Evolutionary conservation across 2,113 vertebrate genomes (phyloP), one percentile per base, ranked within the genome.

Genomic region (Haemorhous mexicanus): DNA sequence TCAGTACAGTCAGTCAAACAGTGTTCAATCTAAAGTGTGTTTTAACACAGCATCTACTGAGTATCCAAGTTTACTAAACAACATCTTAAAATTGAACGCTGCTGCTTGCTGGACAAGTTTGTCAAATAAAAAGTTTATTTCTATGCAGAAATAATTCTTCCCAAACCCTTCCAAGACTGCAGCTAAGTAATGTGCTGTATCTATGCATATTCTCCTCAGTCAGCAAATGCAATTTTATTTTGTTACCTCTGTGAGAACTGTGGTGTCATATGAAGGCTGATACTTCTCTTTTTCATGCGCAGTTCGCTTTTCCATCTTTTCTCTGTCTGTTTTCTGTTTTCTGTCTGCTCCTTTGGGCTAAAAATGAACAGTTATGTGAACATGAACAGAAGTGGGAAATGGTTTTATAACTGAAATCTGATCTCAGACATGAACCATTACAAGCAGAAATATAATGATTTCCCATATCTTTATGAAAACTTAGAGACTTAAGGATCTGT

Each of bases 261-360:
- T 98, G 90, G 98, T 98, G 59, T 98, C 98, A 64, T 98, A 98
- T 12, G 98, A 98, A 20, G 98, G 98, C 92, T 98, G 98, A 93
- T 98, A 98, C 61, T 98, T 98, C 82, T 98, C 98, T 93, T 98
- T 98, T 73, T 98, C 98, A 44, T 98, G 98, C 46, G 98, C 97
- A 53, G 98, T 98, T 96, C 98, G 95, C 90, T 98, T 98, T 96
- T 98, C 98, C 98, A 98, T 98, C 94, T 98, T 98, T 95, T 98
- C 98, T 96, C 98, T 96, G 93, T 98, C 98, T 21, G 98, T 98
- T 95, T 98, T 98, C 96, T 98, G 98, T 95, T 98, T 98, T 88
- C 98, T 97, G 94, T 98, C 98, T 89, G 98, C 98, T 97, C 98
- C 98, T 97, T 98, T 98, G 86, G 98, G 98, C 98, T 98, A 96